A percentile compares a stretch with the other conserved stretches of the same genome.
These are phyloP conservation scores for Corythucha ciliata DNA, from an alignment of 2,888 invertebrate species.

Conservation along the genomic window DNA sequence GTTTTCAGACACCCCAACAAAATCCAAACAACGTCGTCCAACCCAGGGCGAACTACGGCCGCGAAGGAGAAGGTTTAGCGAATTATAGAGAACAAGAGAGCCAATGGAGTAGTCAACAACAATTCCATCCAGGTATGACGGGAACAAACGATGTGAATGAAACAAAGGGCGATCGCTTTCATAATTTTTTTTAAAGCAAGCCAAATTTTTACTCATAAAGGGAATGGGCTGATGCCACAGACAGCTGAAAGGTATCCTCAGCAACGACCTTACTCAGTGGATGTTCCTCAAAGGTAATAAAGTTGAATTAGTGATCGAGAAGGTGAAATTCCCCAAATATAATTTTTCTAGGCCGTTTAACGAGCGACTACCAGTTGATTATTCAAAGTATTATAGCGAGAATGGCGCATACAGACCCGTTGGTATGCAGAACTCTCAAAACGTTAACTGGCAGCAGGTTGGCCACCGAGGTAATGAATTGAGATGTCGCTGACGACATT, in stretches of 20 bases:
- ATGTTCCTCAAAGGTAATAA: slow-evolving; percentile 6
- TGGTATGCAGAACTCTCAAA: slow-evolving; percentile 30
- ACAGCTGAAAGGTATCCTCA: slow-evolving; percentile 15
- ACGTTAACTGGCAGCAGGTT: slow-evolving; percentile 28
- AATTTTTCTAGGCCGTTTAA: slow-evolving; percentile 20
- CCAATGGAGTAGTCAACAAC: too few species aligned
- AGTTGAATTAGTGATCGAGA: not conserved
- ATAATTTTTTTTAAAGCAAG: slow-evolving; percentile 39
- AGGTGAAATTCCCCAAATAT: slow-evolving; percentile 5
- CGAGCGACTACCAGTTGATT: slow-evolving; percentile 29
- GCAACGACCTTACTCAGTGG: slow-evolving; percentile 18
- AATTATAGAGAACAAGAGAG: too few species aligned
- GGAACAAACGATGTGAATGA: too few species aligned
- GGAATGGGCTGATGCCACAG: slow-evolving; percentile 51
- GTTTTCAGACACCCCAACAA: too few species aligned
- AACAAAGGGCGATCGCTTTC: too few species aligned
- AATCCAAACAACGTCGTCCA: not conserved
- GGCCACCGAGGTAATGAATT: slow-evolving; percentile 2
- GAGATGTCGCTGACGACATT: too few species aligned
- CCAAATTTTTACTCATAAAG: slow-evolving; percentile 64
- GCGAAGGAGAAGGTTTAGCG: slow-evolving; percentile 35
- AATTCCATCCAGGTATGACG: too few species aligned
- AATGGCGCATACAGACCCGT: slow-evolving; percentile 12
- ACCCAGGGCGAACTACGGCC: slow-evolving; percentile 29
- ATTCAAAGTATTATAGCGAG: slow-evolving; percentile 26